These are phyloP conservation scores for Biston stratarius DNA, from an alignment of 2,888 invertebrate species.

Conservation along the genomic window DNA sequence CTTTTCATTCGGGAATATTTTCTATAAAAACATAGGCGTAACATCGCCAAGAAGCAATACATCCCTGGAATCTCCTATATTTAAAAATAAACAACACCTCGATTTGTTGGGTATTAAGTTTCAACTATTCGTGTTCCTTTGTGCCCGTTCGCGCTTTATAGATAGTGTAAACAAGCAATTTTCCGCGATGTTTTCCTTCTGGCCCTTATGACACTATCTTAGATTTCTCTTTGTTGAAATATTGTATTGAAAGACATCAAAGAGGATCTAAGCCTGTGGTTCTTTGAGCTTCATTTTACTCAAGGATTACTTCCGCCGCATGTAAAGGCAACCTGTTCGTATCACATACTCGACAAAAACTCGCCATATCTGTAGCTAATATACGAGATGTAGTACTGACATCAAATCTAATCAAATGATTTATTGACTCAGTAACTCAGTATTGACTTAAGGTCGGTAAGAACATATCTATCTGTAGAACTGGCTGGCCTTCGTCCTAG, in stretches of 20 bases:
- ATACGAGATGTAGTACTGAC: too few species aligned
- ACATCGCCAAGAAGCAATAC: background rate
- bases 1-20: too few species aligned
- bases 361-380: background rate
- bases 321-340: background rate
- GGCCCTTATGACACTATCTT: constrained; percentile 46
- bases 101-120: constrained; percentile 49
- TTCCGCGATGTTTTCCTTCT: constrained; percentile 45
- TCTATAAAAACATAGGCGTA: too few species aligned
- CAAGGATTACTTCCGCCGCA: constrained; percentile 3
- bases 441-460: too few species aligned
- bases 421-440: too few species aligned
- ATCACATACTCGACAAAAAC: background rate
- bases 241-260: constrained; percentile 53
- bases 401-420: too few species aligned
- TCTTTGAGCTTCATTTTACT: constrained; percentile 26
- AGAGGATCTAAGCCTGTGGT: constrained; percentile 36
- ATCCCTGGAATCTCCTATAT: background rate
- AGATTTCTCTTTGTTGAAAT: constrained; percentile 55
- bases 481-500: too few species aligned
- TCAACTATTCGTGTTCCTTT: constrained; percentile 61
- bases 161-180: constrained; percentile 62
- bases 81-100: constrained; percentile 10
- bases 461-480: too few species aligned
- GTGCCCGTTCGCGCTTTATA: constrained; percentile 49